Evolutionary conservation across 2,888 invertebrate species (phyloP), one percentile per base, ranked within the genome.

Genomic region (Lasioglossum figueresi): DNA sequence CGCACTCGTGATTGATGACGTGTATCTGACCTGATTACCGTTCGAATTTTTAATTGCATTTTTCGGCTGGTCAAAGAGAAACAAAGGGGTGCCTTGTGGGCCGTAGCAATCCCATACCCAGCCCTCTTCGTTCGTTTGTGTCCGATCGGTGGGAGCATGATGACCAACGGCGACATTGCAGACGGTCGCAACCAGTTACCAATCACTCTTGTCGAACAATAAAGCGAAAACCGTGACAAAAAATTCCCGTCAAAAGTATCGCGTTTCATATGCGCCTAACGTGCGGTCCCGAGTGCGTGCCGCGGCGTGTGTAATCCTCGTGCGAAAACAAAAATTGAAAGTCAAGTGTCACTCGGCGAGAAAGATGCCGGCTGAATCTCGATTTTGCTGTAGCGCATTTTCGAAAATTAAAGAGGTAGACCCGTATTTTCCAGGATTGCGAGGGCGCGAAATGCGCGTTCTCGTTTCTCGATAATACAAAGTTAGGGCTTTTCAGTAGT

Each of bases 161-260:
- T 81, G 68, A 77, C 84, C 83, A 83, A 84, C 80, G 79, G 80
- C 84, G 88, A 90, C 89, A 91, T 86, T 83, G 89, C 89, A 83
- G 85, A 83, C 91, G 88, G 74, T 85, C 31, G 86, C 88, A 83
- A 88, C 93, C 93, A 92, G 92, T 93, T 92, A 92, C 89, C 93
- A 90, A 92, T 93, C 91, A 88, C 91, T 90, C 91, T 86, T 88
- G 87, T 84, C 89, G 88, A 90, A 92, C 93, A 93, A 93, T 93
- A 93, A 93, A 93, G 91, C 92, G 88, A 59, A 88, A 89, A 52
- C 87, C 86, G 88, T 86, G 88, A 88, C n/a, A 87, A 88, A 88
- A 91, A 92, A 88, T 91, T 86, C 88, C 87, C 85, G 89, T 92
- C 88, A 88, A 90, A 92, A 93, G 91, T 93, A 91, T 92, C 91